These are phyloP conservation scores for Lepisosteus osseus DNA, from an alignment of 2,113 vertebrate genomes.

Conservation along the genomic window DNA sequence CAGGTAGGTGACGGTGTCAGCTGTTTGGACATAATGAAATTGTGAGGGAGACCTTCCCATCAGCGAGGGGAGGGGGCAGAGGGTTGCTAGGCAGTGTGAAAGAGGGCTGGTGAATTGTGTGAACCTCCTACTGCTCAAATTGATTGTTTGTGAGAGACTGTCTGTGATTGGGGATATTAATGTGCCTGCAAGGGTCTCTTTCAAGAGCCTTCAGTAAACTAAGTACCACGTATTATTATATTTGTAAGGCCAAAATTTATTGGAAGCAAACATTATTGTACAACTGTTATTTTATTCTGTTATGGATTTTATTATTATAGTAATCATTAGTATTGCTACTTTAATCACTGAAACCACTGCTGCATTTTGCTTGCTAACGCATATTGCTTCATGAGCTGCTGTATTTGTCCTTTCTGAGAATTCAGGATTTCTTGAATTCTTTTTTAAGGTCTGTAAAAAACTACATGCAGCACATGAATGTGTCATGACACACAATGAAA, in stretches of 20 bases:
- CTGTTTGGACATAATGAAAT: neutral
- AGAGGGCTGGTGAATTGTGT: constrained; percentile 5
- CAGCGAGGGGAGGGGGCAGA: constrained; percentile 7
- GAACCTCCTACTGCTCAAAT: constrained; percentile 5
- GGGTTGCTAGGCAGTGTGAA: constrained; percentile 21
- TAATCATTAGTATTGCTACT: no score
- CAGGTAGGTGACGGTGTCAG: constrained; percentile 12
- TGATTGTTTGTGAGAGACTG: constrained; percentile 6
- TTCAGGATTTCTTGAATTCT: no score
- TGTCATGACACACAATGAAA: no score
- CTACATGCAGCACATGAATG: no score
- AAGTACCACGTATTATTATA: neutral
- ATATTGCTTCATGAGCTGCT: no score
- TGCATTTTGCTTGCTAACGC: no score
- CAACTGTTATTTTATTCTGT: no score
- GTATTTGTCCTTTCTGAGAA: no score
- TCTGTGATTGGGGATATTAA: constrained; percentile 10
- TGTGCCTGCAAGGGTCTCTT: constrained; percentile 3
- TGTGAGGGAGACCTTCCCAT: neutral
- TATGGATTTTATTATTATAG: no score
- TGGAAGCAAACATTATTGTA: no score
- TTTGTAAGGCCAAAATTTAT: neutral
- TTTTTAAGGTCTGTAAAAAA: no score
- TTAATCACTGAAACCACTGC: no score
- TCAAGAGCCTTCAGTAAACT: neutral